These are phyloP conservation scores for Apeltes quadracus DNA, from an alignment of 2,113 vertebrate genomes.

Conservation along the genomic window DNA sequence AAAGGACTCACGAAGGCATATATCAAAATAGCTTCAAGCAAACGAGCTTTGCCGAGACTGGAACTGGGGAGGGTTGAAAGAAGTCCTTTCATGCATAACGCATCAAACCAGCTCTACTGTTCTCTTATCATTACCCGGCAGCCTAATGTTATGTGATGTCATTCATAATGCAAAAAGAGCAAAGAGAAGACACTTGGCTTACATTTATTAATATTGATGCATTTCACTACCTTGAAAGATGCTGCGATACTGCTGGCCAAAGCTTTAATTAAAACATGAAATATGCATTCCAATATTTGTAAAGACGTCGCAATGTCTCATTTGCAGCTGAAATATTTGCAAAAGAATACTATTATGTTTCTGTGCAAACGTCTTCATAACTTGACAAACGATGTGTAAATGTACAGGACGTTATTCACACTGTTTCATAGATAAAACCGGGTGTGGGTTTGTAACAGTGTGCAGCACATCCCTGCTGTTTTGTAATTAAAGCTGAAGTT, in stretches of 20 bases:
- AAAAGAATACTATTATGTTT: slow-evolving; percentile 15
- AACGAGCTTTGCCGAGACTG: slow-evolving; percentile 55
- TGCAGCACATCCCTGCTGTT: slow-evolving; percentile 51
- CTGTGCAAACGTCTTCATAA: slow-evolving; percentile 41
- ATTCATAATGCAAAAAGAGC: slow-evolving; percentile 76
- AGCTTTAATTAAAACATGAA: slow-evolving; percentile 62
- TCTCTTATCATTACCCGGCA: slow-evolving; percentile 75
- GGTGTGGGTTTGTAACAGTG: slow-evolving; percentile 6
- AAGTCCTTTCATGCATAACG: slow-evolving; percentile 76
- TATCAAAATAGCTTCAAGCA: slow-evolving; percentile 69
- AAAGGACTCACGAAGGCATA: slow-evolving; percentile 67
- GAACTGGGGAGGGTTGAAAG: slow-evolving; percentile 66
- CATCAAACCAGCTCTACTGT: slow-evolving; percentile 69
- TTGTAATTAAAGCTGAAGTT: slow-evolving; percentile 73
- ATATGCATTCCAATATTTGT: slow-evolving; percentile 67
- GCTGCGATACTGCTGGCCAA: slow-evolving; percentile 48
- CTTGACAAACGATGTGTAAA: slow-evolving; percentile 13
- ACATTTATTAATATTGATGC: slow-evolving; percentile 71
- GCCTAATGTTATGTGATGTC: slow-evolving; percentile 74
- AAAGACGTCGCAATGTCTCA: slow-evolving; percentile 35
- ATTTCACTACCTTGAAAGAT: slow-evolving; percentile 63
- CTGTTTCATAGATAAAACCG: neutral
- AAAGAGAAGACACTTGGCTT: slow-evolving; percentile 67
- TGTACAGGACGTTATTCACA: neutral
- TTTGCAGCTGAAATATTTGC: slow-evolving; percentile 53